A percentile compares a stretch with the other conserved stretches of the same genome.
phyloP scores from a whole-genome alignment of 2,113 vertebrate genomes.

The Salvelinus fontinalis region DNA sequence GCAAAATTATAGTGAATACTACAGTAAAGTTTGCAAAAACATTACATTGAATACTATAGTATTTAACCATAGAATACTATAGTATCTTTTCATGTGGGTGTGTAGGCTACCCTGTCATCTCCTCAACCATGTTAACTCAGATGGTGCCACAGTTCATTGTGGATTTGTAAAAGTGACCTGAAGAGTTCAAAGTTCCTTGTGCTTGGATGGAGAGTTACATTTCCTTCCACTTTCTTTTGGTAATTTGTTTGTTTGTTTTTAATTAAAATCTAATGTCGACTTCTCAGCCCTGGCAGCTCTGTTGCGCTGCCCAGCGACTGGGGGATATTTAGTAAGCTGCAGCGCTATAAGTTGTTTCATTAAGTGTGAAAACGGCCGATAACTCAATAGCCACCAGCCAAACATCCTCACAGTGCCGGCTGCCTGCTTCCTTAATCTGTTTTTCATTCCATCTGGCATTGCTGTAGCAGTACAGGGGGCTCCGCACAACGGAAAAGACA shows the following conservation, averaged over 20 bases:
- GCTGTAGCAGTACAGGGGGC: slow-evolving; percentile 64
- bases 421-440: slow-evolving; percentile 75
- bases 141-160: neutral
- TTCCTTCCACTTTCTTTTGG: slow-evolving; percentile 60
- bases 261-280: slow-evolving; percentile 74
- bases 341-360: slow-evolving; percentile 77
- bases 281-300: slow-evolving; percentile 62
- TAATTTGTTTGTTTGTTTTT: slow-evolving; percentile 73
- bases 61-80: no score
- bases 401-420: slow-evolving; percentile 72
- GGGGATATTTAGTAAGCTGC: slow-evolving; percentile 74
- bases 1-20: no score
- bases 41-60: no score
- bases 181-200: slow-evolving; percentile 51
- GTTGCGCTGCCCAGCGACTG: slow-evolving; percentile 66
- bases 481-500: slow-evolving; percentile 71
- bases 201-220: slow-evolving; percentile 46
- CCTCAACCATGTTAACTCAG: neutral
- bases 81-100: neutral
- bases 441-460: slow-evolving; percentile 74
- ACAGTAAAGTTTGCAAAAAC: no score
- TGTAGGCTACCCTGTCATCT: neutral
- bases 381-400: slow-evolving; percentile 79
- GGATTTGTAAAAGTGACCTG: slow-evolving; percentile 6
- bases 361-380: slow-evolving; percentile 79